Conservation (phyloP, 2,797 vertebrate species). For the Pelochelys cantorii region DNA sequence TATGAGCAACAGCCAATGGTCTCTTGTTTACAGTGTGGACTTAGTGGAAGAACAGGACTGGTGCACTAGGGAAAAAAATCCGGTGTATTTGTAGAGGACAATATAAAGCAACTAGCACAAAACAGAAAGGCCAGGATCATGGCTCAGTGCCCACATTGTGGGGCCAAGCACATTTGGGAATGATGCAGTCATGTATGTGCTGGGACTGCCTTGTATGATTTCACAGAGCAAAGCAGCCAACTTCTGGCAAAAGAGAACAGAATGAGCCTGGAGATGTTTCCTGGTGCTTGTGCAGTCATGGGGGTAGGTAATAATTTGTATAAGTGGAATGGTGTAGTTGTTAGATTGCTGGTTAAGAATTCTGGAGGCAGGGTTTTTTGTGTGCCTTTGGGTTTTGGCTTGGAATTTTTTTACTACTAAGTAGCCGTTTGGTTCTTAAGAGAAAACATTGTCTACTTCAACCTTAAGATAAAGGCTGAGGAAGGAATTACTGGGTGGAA, state of each 20-base stretch:
- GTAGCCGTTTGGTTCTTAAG: not conserved
- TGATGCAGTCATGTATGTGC: not conserved
- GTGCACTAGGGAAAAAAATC: slow-evolving; percentile 1
- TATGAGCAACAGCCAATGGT: not conserved
- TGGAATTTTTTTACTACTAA: not conserved
- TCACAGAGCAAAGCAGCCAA: not conserved
- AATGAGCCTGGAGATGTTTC: not conserved
- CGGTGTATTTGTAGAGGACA: not conserved
- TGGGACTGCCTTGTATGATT: not conserved
- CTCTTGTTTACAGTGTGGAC: not conserved
- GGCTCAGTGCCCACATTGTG: not conserved
- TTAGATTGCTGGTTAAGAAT: not conserved
- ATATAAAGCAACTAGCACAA: not conserved
- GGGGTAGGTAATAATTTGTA: not conserved
- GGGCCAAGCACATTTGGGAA: not conserved
- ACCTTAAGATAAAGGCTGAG: not conserved
- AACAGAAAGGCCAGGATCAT: not conserved
- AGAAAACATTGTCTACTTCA: not conserved
- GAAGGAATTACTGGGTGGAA: not conserved
- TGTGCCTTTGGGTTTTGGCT: slow-evolving; percentile 4
- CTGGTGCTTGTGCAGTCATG: not conserved
- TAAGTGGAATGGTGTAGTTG: not conserved
- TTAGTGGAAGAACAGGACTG: not conserved
- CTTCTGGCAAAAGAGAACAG: not conserved
- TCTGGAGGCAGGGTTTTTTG: slow-evolving; percentile 5